Conservation (phyloP, 2,113 vertebrate genomes). For the Dolichotis patagonum region DNA sequence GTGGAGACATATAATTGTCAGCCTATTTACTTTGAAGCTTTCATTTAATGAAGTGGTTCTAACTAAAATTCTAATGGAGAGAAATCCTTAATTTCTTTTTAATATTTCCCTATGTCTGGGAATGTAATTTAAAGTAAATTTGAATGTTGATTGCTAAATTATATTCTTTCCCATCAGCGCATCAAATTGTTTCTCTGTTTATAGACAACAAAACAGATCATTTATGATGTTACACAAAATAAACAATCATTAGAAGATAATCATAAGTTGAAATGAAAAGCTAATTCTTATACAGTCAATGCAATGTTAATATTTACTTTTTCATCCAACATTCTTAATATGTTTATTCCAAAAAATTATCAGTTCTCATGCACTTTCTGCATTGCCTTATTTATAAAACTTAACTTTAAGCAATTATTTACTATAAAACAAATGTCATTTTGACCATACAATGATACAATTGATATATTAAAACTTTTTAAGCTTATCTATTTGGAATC, state of each 20-base stretch:
- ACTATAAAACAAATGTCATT: slow-evolving; percentile 23
- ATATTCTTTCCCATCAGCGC: slow-evolving; percentile 62
- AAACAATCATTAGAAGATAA: slow-evolving; percentile 68
- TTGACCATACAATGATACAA: neutral
- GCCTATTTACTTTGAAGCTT: slow-evolving; percentile 74
- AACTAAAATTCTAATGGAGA: slow-evolving; percentile 74
- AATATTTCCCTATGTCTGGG: slow-evolving; percentile 68
- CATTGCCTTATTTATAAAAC: neutral
- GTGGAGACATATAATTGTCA: slow-evolving; percentile 69
- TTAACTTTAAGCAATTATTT: neutral
- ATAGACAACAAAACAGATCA: slow-evolving; percentile 68
- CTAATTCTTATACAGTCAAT: slow-evolving; percentile 42
- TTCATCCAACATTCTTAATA: slow-evolving; percentile 2
- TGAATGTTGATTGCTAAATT: slow-evolving; percentile 74
- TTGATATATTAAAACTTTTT: neutral
- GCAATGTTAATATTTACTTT: slow-evolving; percentile 47
- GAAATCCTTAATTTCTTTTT: slow-evolving; percentile 75
- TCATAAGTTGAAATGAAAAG: slow-evolving; percentile 54
- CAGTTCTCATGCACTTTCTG: neutral
- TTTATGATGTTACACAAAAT: slow-evolving; percentile 71
- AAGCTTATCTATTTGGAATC: neutral
- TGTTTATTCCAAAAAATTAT: neutral
- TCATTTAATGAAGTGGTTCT: slow-evolving; percentile 77
- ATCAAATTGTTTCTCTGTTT: slow-evolving; percentile 54
- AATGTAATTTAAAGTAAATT: slow-evolving; percentile 74